Percentiles rank a stretch among this genome's conserved stretches.
Conservation (phyloP, 2,113 vertebrate genomes). For the mouse (Mus musculus) region DNA sequence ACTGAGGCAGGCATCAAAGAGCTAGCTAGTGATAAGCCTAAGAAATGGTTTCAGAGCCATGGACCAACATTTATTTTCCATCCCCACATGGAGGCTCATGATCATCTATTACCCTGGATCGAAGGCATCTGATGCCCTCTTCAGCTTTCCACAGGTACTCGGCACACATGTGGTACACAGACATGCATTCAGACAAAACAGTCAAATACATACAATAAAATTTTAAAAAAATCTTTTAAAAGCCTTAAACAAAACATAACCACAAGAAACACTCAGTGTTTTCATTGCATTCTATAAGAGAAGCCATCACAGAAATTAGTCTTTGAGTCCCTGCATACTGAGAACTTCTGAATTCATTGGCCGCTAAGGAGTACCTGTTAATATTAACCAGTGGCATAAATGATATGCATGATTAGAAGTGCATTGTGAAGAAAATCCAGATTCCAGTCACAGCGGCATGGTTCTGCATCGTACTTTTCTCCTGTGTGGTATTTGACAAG, state of each 20-base stretch:
- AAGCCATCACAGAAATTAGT: not conserved
- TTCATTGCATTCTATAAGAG: not conserved
- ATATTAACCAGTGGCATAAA: not conserved
- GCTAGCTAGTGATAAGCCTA: not conserved
- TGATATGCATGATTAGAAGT: not conserved
- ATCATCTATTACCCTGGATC: not conserved
- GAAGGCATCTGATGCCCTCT: not conserved
- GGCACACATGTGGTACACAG: not conserved
- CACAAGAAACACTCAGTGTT: not conserved
- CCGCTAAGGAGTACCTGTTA: not conserved
- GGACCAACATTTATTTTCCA: too few relatives aligned
- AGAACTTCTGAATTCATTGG: slow-evolving; percentile 13
- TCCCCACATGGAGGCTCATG: not conserved
- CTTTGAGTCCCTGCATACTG: not conserved
- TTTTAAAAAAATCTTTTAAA: not conserved
- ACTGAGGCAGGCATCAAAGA: not conserved
- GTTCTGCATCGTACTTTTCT: not conserved
- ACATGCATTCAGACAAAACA: not conserved
- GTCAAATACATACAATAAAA: not conserved
- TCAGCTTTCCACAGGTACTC: not conserved
- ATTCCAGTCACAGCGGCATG: not conserved
- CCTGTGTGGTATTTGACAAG: not conserved
- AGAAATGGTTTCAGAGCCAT: not conserved
- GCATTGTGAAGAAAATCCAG: not conserved
- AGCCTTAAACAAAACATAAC: not conserved